These are phyloP conservation scores for Thaumetopoea pityocampa DNA, from an alignment of 1,140 invertebrate species.

Conservation along the genomic window DNA sequence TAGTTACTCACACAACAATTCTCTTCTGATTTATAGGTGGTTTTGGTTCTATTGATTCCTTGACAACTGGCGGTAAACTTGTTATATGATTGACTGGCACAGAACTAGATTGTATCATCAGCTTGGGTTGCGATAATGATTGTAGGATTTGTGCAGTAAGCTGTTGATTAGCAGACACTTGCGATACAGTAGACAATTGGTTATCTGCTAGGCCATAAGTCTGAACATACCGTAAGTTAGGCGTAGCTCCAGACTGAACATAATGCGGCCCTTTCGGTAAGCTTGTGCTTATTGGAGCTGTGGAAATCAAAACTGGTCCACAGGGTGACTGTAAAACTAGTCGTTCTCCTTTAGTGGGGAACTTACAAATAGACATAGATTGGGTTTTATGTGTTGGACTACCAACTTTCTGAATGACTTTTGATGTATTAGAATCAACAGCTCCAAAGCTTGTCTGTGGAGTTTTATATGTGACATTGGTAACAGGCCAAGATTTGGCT, in stretches of 20 bases:
- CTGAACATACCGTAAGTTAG: constrained; percentile 66
- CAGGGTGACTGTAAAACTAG: constrained; percentile 65
- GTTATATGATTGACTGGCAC: constrained; percentile 35
- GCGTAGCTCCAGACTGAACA: constrained; percentile 60
- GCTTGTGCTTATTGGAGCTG: constrained; percentile 52
- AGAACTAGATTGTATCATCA: constrained; percentile 49
- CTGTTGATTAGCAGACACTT: constrained; percentile 67
- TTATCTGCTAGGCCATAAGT: constrained; percentile 59
- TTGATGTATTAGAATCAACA: constrained; percentile 52
- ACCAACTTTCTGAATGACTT: constrained; percentile 65
- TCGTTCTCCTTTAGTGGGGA: constrained; percentile 53
- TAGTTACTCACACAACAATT: constrained; percentile 58
- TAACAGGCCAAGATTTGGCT: constrained; percentile 53
- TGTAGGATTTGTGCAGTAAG: constrained; percentile 72
- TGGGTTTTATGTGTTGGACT: constrained; percentile 55
- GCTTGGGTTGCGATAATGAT: constrained; percentile 64
- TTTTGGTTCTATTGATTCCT: constrained; percentile 44
- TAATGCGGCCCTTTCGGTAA: constrained; percentile 66
- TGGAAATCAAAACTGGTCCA: constrained; percentile 62
- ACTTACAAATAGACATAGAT: constrained; percentile 47
- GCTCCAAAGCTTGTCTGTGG: constrained; percentile 44
- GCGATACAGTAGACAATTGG: constrained; percentile 53
- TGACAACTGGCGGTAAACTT: constrained; percentile 25
- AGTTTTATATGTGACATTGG: constrained; percentile 56
- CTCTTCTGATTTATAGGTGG: constrained; percentile 54